Percentiles rank a stretch among this genome's conserved stretches.
These are phyloP conservation scores for Drosophila formosana DNA, from an alignment of 2,888 invertebrate species.

Conservation along the genomic window DNA sequence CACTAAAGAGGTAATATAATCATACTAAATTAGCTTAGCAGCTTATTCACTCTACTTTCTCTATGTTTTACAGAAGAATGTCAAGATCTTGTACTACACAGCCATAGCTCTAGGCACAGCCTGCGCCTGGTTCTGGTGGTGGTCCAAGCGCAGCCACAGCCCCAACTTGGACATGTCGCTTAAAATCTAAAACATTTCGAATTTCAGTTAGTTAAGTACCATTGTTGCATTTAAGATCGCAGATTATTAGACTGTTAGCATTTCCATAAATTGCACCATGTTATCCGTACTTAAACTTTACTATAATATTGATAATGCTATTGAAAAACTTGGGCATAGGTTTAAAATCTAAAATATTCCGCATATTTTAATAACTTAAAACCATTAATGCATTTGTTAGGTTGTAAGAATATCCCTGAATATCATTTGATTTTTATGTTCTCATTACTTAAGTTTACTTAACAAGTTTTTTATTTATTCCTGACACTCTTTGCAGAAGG, in stretches of 20 bases:
- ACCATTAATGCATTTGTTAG: no score
- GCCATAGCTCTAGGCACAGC: slow-evolving; percentile 55
- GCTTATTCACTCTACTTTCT: background rate
- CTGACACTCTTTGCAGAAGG: no score
- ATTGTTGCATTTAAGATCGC: slow-evolving; percentile 29
- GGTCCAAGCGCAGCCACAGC: slow-evolving; percentile 46
- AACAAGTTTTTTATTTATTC: background rate
- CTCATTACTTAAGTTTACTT: background rate
- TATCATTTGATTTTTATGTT: background rate
- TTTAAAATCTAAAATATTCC: no score
- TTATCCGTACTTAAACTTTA: no score
- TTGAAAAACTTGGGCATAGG: no score
- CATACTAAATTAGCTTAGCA: background rate
- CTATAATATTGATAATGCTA: no score
- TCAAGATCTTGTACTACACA: slow-evolving; percentile 48
- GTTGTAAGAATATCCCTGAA: no score
- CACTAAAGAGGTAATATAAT: slow-evolving; percentile 30
- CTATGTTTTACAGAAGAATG: slow-evolving; percentile 48
- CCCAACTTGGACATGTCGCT: slow-evolving; percentile 50
- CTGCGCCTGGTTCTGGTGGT: slow-evolving; percentile 72
- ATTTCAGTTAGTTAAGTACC: background rate
- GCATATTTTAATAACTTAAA: no score
- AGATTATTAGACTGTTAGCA: slow-evolving; percentile 17
- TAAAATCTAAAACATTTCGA: slow-evolving; percentile 38
- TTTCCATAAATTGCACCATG: slow-evolving; percentile 7